Percentiles rank a stretch among this genome's conserved stretches.
Conservation (phyloP, 2,113 vertebrate genomes). For the Chiloscyllium plagiosum region DNA sequence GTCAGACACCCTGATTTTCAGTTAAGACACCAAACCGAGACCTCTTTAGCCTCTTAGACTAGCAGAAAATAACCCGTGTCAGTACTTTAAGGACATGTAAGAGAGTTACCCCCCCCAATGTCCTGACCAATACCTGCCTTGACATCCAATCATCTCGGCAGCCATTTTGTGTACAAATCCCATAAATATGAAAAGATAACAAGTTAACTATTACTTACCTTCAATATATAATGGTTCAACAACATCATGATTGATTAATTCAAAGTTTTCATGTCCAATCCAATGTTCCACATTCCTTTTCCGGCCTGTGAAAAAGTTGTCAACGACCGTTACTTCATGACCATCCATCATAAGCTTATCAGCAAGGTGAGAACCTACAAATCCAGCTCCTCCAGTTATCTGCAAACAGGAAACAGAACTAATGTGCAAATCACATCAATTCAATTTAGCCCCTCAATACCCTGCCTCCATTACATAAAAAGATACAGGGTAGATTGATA, state of each 20-base stretch:
- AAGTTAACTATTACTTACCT: conserved; percentile 60
- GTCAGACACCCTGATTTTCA: no score
- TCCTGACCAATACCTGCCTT: no score
- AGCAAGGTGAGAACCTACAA: conserved; percentile 95
- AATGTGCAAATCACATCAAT: background rate
- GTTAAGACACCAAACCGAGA: no score
- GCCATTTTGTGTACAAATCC: background rate
- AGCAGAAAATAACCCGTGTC: no score
- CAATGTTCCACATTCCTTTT: conserved; percentile 98
- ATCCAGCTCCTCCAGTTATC: conserved; percentile 96
- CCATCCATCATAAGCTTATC: conserved; percentile 99
- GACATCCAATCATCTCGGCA: background rate
- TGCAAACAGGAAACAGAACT: conserved; percentile 45
- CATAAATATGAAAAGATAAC: background rate
- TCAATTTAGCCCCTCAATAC: background rate
- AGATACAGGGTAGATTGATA: background rate
- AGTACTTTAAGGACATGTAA: no score
- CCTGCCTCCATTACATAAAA: background rate
- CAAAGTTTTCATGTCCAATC: conserved; percentile 98
- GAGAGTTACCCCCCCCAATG: no score
- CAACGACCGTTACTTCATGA: conserved; percentile 96
- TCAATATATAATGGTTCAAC: conserved; percentile 97
- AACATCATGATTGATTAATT: conserved; percentile 97
- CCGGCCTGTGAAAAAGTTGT: conserved; percentile 98
- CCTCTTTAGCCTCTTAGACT: no score